A percentile compares a stretch with the other conserved stretches of the same genome.
Conservation (phyloP, 2,113 vertebrate genomes). For the Tachysurus vachellii region DNA sequence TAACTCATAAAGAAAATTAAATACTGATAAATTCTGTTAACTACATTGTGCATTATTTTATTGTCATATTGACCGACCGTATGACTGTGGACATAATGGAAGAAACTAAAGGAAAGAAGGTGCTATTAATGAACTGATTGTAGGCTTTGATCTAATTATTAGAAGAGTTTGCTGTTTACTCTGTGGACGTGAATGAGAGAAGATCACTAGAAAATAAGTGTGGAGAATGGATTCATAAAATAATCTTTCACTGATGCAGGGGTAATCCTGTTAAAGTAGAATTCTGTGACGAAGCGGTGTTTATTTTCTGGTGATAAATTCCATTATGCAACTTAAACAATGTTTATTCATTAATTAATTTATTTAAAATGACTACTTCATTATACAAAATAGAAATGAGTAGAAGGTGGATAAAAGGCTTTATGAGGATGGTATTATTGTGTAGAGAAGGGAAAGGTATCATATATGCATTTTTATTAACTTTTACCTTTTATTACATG, state of each 20-base stretch:
- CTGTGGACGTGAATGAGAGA: not conserved
- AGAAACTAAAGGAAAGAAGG: conserved; percentile 22
- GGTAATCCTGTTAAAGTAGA: not conserved
- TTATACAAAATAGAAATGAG: not conserved
- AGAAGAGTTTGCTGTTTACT: conserved; percentile 20
- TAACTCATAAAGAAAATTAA: not conserved
- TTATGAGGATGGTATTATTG: not conserved
- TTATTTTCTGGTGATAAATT: conserved; percentile 21
- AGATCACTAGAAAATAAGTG: not conserved
- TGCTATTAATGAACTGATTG: conserved; percentile 29
- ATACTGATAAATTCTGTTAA: not conserved
- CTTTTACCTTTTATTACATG: not conserved
- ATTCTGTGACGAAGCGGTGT: not conserved
- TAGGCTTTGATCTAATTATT: conserved; percentile 34
- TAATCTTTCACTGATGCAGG: not conserved
- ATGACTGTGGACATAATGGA: conserved; percentile 42
- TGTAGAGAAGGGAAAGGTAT: not conserved
- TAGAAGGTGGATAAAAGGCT: not conserved
- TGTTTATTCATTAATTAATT: conserved; percentile 36
- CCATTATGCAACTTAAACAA: conserved; percentile 53
- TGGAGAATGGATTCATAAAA: not conserved
- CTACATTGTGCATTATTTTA: not conserved
- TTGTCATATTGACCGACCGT: conserved; percentile 27
- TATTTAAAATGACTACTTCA: conserved; percentile 41
- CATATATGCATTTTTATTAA: not conserved